Evolutionary conservation across 2,113 vertebrate genomes (phyloP).

Genomic region (Merops nubicus): DNA sequence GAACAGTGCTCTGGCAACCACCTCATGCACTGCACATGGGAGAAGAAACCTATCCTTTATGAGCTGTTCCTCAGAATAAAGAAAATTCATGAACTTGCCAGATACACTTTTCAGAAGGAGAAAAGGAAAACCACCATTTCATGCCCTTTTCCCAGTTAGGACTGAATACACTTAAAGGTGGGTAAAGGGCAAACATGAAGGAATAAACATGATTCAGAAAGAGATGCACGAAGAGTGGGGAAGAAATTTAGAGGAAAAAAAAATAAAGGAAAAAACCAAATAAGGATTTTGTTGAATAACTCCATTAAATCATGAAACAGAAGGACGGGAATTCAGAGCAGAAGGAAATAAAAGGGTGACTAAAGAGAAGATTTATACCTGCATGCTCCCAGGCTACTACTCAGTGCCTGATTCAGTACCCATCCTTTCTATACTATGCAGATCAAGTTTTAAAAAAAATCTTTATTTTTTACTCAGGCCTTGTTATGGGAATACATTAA

Average conservation of each 20-base stretch:
- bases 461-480: not conserved
- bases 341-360: not conserved
- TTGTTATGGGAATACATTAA: not conserved
- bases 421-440: not conserved
- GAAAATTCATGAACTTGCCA: constrained; percentile 20
- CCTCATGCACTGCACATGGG: not conserved
- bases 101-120: not conserved
- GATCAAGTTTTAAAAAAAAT: not conserved
- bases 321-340: not conserved
- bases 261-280: not conserved
- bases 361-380: not conserved
- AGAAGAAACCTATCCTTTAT: not conserved
- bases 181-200: not conserved
- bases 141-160: not conserved
- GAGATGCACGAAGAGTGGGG: not conserved
- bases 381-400: not conserved
- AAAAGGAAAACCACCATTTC: not conserved
- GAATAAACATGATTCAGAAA: not conserved
- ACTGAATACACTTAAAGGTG: not conserved
- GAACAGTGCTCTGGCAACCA: constrained; percentile 31
- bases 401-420: not conserved
- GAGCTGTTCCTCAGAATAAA: constrained; percentile 8
- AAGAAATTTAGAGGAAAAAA: not conserved
- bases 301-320: not conserved
- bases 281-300: not conserved